Evolutionary conservation across 2,113 vertebrate species (phyloP).

Genomic region (Takifugu bimaculatus): DNA sequence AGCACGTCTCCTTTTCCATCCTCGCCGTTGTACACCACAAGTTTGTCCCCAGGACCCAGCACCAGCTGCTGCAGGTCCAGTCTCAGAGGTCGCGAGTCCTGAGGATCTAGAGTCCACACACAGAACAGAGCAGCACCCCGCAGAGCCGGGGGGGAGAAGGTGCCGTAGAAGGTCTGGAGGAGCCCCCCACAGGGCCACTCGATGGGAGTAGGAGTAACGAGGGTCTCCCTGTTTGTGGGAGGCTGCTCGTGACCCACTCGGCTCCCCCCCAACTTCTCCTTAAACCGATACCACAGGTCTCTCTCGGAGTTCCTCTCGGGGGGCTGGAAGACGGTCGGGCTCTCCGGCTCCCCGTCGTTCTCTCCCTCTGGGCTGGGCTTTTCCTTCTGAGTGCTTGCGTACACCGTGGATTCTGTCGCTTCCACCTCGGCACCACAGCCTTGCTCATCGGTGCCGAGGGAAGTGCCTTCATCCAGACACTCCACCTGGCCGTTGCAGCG

Average conservation of each 20-base stretch:
- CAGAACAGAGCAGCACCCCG: constrained; percentile 63
- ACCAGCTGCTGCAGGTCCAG: constrained; percentile 79
- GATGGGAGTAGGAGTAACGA: constrained; percentile 30
- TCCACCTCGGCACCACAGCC: constrained; percentile 41
- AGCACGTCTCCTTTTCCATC: constrained; percentile 67
- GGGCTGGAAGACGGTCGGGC: background rate
- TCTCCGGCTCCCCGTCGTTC: background rate
- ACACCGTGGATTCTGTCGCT: background rate
- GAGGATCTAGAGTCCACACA: constrained; percentile 82
- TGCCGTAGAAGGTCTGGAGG: constrained; percentile 83
- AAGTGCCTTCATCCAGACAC: constrained; percentile 71
- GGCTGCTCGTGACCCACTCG: background rate
- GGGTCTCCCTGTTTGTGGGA: background rate
- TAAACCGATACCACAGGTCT: constrained; percentile 25
- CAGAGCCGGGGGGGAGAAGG: constrained; percentile 75
- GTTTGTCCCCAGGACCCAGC: constrained; percentile 72
- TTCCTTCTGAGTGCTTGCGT: background rate
- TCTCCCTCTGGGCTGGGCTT: background rate
- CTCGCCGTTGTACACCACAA: constrained; percentile 74
- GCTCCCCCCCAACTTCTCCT: background rate
- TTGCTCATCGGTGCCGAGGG: constrained; percentile 67
- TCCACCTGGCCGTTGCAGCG: constrained; percentile 79
- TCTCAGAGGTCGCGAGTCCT: constrained; percentile 79
- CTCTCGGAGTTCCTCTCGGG: background rate
- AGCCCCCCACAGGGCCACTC: constrained; percentile 77